Conservation (phyloP, 1,140 invertebrate genomes). For the Harpegnathos saltator region DNA sequence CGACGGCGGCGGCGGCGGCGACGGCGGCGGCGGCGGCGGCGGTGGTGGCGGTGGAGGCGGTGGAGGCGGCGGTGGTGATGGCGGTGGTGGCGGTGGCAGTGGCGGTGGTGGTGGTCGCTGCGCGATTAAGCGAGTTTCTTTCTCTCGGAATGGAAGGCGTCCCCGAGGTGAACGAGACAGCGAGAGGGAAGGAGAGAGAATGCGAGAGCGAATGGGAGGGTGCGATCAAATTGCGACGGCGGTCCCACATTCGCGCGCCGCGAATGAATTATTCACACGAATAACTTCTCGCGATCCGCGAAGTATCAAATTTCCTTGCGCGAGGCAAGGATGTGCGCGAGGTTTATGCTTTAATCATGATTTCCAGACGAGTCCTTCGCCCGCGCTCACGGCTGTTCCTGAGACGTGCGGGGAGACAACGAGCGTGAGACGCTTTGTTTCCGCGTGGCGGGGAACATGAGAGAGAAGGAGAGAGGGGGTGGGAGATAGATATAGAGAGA, state of each 20-base stretch:
- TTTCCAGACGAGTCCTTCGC: not conserved
- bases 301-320: not conserved
- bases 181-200: too few species aligned
- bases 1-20: not conserved
- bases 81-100: not conserved
- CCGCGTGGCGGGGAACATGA: too few species aligned
- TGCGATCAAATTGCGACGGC: slow-evolving; percentile 9
- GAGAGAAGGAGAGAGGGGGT: too few species aligned
- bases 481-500: too few species aligned
- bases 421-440: too few species aligned
- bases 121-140: slow-evolving; percentile 50
- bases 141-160: slow-evolving; percentile 2
- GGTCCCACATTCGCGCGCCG: not conserved
- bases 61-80: not conserved
- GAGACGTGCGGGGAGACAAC: too few species aligned
- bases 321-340: not conserved
- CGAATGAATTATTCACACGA: slow-evolving; percentile 1
- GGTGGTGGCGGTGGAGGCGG: not conserved
- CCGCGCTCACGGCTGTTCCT: too few species aligned
- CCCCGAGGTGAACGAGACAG: not conserved
- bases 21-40: slow-evolving; percentile 12
- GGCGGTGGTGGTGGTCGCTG: slow-evolving; percentile 18
- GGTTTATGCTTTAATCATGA: not conserved
- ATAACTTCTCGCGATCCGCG: not conserved
- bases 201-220: not conserved